phyloP scores from a whole-genome alignment of 2,888 invertebrate genomes.

The Pinctada fucata region DNA sequence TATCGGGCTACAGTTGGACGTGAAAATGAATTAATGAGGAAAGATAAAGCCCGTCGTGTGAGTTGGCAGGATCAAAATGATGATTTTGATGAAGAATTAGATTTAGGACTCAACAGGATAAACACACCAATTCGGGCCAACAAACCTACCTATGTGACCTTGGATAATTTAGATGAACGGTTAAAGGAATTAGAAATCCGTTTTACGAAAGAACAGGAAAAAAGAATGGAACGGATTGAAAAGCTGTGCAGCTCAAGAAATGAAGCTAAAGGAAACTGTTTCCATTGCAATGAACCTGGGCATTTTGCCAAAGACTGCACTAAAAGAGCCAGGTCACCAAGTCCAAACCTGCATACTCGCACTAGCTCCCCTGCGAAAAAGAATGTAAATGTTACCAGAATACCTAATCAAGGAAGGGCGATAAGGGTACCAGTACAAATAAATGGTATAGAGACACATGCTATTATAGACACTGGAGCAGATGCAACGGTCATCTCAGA shows the following conservation, averaged over 20 bases:
- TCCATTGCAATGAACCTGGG: slow-evolving; percentile 1
- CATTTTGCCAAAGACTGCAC: neutral
- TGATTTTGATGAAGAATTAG: neutral
- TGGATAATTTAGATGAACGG: neutral
- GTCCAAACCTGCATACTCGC: neutral
- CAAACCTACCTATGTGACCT: neutral
- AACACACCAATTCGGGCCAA: too few relatives aligned
- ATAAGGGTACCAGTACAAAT: neutral
- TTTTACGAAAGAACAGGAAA: neutral
- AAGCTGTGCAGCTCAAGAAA: neutral
- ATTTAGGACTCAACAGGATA: too few relatives aligned
- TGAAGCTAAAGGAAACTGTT: slow-evolving; percentile 2
- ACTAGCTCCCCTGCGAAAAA: neutral
- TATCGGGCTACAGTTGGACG: slow-evolving; percentile 21
- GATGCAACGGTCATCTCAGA: slow-evolving; percentile 1
- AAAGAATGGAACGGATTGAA: neutral
- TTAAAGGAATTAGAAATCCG: neutral
- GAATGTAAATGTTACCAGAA: neutral
- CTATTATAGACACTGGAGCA: neutral
- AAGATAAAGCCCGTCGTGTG: neutral
- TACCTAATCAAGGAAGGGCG: neutral
- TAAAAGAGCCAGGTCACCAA: neutral
- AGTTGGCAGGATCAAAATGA: neutral
- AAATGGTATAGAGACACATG: neutral
- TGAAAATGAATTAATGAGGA: neutral